Evolutionary conservation across 2,797 vertebrate species (phyloP).

Genomic region (Acanthiza pusilla): DNA sequence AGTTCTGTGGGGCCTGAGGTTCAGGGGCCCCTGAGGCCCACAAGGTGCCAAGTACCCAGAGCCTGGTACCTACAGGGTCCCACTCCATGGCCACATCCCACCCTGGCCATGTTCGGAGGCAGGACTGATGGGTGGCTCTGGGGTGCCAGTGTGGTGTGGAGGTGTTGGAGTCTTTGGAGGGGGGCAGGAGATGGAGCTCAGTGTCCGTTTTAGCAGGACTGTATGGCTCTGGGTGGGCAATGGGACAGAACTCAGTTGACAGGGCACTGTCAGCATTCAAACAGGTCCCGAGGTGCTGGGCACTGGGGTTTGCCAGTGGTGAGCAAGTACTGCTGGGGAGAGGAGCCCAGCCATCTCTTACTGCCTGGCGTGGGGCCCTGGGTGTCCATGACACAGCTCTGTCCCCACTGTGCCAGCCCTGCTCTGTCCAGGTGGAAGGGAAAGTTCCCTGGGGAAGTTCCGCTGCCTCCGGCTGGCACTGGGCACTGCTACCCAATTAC

Average conservation of each 20-base stretch:
- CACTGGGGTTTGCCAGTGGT: fast-evolving
- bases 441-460: neutral
- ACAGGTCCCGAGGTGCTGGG: neutral
- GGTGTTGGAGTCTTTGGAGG: neutral
- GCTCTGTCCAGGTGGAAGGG: fast-evolving
- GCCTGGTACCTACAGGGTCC: neutral
- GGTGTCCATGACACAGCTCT: neutral
- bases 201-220: neutral
- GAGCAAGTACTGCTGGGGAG: neutral
- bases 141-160: fast-evolving
- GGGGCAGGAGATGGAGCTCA: neutral
- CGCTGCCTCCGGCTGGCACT: fast-evolving
- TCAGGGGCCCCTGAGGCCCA: fast-evolving
- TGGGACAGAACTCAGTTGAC: neutral
- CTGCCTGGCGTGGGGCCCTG: neutral
- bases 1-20: neutral
- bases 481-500: fast-evolving
- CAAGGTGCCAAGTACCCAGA: neutral
- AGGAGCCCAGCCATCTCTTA: neutral
- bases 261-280: fast-evolving
- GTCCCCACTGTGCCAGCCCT: fast-evolving
- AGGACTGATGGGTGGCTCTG: neutral
- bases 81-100: fast-evolving
- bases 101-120: neutral
- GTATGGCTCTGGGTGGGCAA: fast-evolving